phyloP scores from a whole-genome alignment of 92 coral and sea anemone genomes.

The Ricordea florida region DNA sequence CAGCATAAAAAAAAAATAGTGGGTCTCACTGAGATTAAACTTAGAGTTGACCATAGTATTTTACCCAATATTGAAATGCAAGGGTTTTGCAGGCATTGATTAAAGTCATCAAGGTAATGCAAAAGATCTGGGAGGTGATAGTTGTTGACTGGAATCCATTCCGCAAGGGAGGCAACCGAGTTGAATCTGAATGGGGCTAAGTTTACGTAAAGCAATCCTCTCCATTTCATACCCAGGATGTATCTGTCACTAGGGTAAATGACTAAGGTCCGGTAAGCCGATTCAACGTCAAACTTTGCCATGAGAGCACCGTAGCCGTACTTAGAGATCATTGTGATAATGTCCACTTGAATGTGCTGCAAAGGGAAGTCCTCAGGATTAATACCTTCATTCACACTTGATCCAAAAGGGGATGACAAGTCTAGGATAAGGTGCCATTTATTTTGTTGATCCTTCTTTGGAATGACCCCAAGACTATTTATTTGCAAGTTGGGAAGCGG shows the following conservation, averaged over 20 bases:
- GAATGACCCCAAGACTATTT: background rate
- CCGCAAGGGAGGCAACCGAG: too few relatives aligned
- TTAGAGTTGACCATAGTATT: too few relatives aligned
- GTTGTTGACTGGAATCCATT: too few relatives aligned
- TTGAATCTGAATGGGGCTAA: too few relatives aligned
- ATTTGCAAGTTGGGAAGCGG: background rate
- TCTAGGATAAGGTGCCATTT: background rate
- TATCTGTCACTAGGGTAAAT: slow-evolving; percentile 18
- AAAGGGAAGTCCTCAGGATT: background rate
- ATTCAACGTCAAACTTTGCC: slow-evolving; percentile 18
- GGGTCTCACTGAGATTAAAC: slow-evolving; percentile 13
- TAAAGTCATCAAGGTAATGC: too few relatives aligned
- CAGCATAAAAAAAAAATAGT: too few relatives aligned
- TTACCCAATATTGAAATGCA: too few relatives aligned
- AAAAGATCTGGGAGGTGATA: too few relatives aligned
- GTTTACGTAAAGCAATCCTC: too few relatives aligned
- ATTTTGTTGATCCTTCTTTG: too few relatives aligned
- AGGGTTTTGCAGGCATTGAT: too few relatives aligned
- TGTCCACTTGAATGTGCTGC: background rate
- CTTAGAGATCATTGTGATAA: background rate
- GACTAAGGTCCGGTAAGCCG: slow-evolving; percentile 15
- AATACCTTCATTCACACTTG: background rate
- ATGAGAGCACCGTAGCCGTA: slow-evolving; percentile 26
- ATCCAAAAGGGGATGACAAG: background rate
- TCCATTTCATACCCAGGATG: slow-evolving; percentile 1